Evolutionary conservation across 1,140 invertebrate species (phyloP).

Genomic region (Diuraphis noxia): DNA sequence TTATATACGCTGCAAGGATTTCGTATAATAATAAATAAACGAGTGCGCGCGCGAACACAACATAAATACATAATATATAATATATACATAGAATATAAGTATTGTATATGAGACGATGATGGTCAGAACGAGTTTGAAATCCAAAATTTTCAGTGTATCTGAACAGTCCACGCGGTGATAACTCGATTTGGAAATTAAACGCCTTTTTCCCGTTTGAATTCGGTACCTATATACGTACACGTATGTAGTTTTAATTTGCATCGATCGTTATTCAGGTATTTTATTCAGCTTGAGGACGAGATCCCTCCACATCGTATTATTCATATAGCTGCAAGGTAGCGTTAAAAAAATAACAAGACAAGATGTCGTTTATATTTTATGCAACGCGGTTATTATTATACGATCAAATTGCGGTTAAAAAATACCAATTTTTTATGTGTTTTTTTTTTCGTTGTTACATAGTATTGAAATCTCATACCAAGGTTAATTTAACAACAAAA

Average conservation of each 20-base stretch:
- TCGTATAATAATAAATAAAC: constrained; percentile 13
- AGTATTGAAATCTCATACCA: not conserved
- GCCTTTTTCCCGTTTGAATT: not conserved
- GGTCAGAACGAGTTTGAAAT: constrained; percentile 1
- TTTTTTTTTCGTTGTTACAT: not conserved
- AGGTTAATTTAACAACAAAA: not conserved
- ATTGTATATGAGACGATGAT: not conserved
- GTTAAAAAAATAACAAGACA: constrained; percentile 11
- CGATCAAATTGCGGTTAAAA: not conserved
- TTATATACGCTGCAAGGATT: not conserved
- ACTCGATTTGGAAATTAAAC: not conserved
- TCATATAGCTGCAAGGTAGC: not conserved
- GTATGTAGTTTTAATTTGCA: constrained; percentile 37
- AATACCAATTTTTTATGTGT: not conserved
- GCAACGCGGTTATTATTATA: not conserved
- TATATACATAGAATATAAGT: not conserved
- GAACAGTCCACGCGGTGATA: not conserved
- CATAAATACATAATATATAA: not conserved
- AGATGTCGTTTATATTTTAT: constrained; percentile 39
- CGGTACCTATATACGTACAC: not conserved
- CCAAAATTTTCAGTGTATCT: not conserved
- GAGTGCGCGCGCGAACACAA: not conserved
- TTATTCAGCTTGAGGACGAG: not conserved
- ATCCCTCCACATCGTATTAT: not conserved
- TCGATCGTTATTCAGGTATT: constrained; percentile 32